phyloP scores from a whole-genome alignment of 2,113 vertebrate genomes.

The Numida meleagris region DNA sequence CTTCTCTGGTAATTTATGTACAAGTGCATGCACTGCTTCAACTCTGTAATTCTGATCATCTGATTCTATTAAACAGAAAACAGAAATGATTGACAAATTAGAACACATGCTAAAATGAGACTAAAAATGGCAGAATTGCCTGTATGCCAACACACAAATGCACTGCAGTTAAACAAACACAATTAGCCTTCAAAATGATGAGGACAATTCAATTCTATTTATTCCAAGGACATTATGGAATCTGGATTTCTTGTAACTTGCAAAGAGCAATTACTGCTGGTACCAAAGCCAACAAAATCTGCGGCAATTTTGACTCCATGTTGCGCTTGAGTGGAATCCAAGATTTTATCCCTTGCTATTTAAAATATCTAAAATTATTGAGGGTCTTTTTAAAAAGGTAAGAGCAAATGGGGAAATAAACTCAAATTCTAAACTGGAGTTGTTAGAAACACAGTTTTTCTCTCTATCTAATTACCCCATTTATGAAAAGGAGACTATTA shows the following conservation, averaged over 20 bases:
- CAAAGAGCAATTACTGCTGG: background rate
- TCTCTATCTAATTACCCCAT: background rate
- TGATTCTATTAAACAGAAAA: constrained; percentile 83
- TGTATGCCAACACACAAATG: background rate
- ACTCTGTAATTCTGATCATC: constrained; percentile 97
- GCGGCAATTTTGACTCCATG: background rate
- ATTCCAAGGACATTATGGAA: constrained; percentile 1
- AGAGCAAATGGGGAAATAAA: background rate
- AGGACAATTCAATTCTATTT: background rate
- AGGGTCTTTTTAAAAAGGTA: background rate
- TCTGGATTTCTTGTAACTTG: background rate
- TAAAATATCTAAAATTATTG: background rate
- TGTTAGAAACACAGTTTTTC: background rate
- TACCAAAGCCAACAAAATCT: background rate
- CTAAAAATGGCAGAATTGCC: background rate
- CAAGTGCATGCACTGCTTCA: constrained; percentile 90
- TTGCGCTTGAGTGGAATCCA: background rate
- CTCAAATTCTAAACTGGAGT: background rate
- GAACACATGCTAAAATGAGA: background rate
- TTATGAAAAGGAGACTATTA: background rate
- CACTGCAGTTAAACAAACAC: background rate
- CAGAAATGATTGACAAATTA: background rate
- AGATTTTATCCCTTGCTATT: background rate
- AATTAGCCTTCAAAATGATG: background rate
- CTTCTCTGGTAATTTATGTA: constrained; percentile 91